Base-by-base conservation (phyloP, 2,797 vertebrate species). In the Pogonophryne albipinna region DNA sequence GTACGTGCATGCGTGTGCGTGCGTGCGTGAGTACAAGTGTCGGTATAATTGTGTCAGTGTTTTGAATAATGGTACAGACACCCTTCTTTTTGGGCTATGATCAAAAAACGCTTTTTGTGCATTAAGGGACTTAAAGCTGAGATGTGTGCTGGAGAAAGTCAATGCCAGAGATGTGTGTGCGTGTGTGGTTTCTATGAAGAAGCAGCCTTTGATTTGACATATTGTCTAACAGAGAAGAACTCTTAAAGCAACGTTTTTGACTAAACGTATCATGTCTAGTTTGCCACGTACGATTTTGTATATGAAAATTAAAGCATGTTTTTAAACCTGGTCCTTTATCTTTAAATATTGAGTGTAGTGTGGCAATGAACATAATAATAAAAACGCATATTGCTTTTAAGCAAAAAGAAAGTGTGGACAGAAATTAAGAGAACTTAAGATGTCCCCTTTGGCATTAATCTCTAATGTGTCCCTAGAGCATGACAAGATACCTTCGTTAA, bases 1-100 rank as follows among this genome's bases (percentile, higher is more conserved):
- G 58, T 55, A 61, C 64, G 80, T 53, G 74, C 60, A 66, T n/a
- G 31, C 45, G 60, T 41, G 66, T 42, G 34, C 0, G 20, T 3
- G 57, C 70, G 52, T 59, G 56, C 63, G 66, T 61, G 80, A 72
- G 87, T 71, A 82, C 87, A 88, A 86, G 85, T 87, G 85, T 88
- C 74, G 85, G 79, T 85, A 71, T 88, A 91, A 91, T 90, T 91
- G 91, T 89, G 83, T 88, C 77, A 74, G 83, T 89, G 89, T 88
- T 86, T 77, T 82, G 88, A 91, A 92, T 91, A 89, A 91, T 86
- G 76, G 76, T 80, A 85, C 65, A 92, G 87, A 88, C 88, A 77
- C 89, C 76, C 73, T 90, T 80, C 78, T 76, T 85, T 45, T 87
- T 78, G 79, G 87, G 83, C 77, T 78, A 74, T 72, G 74, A 87